These are phyloP conservation scores for Paratrypauchen microcephalus DNA, from an alignment of 2,797 vertebrate species.

Conservation along the genomic window DNA sequence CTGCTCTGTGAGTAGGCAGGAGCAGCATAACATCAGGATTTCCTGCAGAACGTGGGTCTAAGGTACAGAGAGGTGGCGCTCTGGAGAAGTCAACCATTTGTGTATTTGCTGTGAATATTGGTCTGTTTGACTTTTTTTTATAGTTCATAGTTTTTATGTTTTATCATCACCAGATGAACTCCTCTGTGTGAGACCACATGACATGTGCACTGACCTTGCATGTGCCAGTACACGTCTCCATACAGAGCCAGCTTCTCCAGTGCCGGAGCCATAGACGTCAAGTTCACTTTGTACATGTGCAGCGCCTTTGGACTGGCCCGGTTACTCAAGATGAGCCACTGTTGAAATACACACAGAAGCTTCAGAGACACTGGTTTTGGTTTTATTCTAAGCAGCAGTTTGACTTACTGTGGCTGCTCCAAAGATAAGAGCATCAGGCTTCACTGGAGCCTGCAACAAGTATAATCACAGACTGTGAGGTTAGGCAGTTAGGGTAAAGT, in stretches of 20 bases:
- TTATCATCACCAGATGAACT: too few species aligned
- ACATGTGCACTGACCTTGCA: slow-evolving; percentile 86
- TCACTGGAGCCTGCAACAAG: slow-evolving; percentile 77
- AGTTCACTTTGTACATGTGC: slow-evolving; percentile 89
- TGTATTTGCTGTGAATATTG: too few species aligned
- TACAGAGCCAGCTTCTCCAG: slow-evolving; percentile 85
- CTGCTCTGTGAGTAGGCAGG: too few species aligned
- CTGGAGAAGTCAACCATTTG: too few species aligned
- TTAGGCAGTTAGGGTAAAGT: neutral
- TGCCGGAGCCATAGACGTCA: slow-evolving; percentile 84
- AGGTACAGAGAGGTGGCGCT: too few species aligned
- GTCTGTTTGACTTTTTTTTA: too few species aligned
- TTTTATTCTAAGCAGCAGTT: neutral
- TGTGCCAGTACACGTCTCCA: slow-evolving; percentile 93
- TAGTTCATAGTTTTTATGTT: too few species aligned
- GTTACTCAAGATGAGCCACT: slow-evolving; percentile 95
- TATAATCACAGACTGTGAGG: slow-evolving; percentile 8
- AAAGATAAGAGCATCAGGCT: slow-evolving; percentile 87
- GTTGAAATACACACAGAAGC: slow-evolving; percentile 11
- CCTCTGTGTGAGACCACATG: too few species aligned
- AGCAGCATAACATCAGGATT: too few species aligned
- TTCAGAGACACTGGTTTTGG: neutral
- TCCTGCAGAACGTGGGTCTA: too few species aligned
- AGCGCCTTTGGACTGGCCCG: slow-evolving; percentile 88
- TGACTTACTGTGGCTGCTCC: slow-evolving; percentile 91